Percentiles rank a stretch among this genome's conserved stretches.
Evolutionary conservation across 2,888 invertebrate genomes (phyloP).

Genomic region (Octonoba sinensis): DNA sequence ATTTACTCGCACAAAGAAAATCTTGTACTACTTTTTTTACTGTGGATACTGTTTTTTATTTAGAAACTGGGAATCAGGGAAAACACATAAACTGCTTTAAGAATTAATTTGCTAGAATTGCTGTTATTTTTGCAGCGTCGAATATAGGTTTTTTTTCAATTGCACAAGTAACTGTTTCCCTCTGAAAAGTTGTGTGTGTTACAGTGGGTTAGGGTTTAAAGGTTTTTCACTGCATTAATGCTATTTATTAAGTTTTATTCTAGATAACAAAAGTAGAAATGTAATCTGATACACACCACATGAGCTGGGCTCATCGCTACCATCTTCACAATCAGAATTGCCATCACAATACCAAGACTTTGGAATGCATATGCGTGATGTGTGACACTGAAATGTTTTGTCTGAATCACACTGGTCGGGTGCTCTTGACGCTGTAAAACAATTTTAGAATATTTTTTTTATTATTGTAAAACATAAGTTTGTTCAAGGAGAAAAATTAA

Average conservation of each 20-base stretch:
- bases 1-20: no score
- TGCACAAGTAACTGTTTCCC: no score
- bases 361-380: slow-evolving; percentile 91
- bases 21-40: no score
- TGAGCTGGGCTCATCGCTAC: slow-evolving; percentile 87
- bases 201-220: no score
- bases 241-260: slow-evolving; percentile 67
- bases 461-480: not conserved
- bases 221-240: not conserved
- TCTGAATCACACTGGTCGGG: slow-evolving; percentile 90
- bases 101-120: no score
- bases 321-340: slow-evolving; percentile 89
- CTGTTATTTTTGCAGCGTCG: no score
- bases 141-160: no score
- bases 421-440: slow-evolving; percentile 78
- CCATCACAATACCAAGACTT: slow-evolving; percentile 95
- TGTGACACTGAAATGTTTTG: slow-evolving; percentile 89
- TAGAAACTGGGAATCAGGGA: no score
- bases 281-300: slow-evolving; percentile 76
- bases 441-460: not conserved
- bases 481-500: no score
- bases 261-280: slow-evolving; percentile 2
- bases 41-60: no score
- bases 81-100: no score
- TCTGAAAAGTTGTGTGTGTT: no score